phyloP scores from a whole-genome alignment of 2,888 invertebrate genomes.

The Aphidoletes aphidimyza region DNA sequence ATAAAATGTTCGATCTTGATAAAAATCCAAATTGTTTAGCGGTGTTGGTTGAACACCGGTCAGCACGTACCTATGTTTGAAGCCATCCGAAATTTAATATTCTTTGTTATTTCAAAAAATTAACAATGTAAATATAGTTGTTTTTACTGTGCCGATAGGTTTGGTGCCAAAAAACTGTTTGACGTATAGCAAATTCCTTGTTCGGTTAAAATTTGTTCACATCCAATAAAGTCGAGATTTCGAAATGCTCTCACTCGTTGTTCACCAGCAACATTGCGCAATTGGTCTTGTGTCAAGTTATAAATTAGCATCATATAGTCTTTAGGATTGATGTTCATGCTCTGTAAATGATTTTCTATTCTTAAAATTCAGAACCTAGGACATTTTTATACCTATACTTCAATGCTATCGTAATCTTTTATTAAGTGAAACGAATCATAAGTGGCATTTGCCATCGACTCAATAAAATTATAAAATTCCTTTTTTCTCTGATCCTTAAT shows the following conservation, averaged over 20 bases:
- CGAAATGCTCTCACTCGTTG: constrained; percentile 60
- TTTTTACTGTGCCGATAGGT: constrained; percentile 62
- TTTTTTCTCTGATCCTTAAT: constrained; percentile 56
- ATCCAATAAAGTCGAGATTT: constrained; percentile 59
- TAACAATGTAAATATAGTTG: too few species aligned
- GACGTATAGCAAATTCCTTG: constrained; percentile 65
- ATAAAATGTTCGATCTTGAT: constrained; percentile 54
- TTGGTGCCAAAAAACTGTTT: constrained; percentile 60
- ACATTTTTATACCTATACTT: constrained; percentile 57
- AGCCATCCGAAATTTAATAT: too few species aligned
- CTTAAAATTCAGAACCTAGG: neutral
- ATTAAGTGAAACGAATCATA: constrained; percentile 64
- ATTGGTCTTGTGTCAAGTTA: constrained; percentile 62
- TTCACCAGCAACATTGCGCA: constrained; percentile 56
- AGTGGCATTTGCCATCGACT: constrained; percentile 65
- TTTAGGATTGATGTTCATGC: constrained; percentile 61
- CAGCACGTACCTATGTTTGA: neutral
- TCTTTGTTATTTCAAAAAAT: too few species aligned
- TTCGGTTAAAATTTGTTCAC: constrained; percentile 64
- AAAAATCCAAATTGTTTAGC: constrained; percentile 6
- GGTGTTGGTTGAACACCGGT: neutral
- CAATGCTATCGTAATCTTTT: constrained; percentile 60
- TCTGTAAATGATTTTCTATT: constrained; percentile 57
- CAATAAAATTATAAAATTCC: constrained; percentile 61
- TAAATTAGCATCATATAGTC: constrained; percentile 65